Base-by-base conservation (phyloP, 2,797 vertebrate genomes). In the Falco novaeseelandiae region DNA sequence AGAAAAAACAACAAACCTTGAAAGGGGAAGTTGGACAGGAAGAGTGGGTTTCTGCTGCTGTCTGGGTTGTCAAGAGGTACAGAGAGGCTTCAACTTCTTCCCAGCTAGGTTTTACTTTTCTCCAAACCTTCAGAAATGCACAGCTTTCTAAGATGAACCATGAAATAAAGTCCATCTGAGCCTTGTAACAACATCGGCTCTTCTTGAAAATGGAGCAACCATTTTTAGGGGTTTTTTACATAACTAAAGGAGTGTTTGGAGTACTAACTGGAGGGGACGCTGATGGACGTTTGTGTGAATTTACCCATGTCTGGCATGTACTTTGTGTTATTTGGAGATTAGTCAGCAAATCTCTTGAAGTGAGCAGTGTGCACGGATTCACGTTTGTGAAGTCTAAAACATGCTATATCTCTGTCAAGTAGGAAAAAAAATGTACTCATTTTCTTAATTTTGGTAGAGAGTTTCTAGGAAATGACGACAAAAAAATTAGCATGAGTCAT, bases 21-120 rank as follows among this genome's bases (percentile, higher is more conserved):
- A 96, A 98, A 97, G 96, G 96, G 96, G 98, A 98, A 98, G 95
- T 92, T 15, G 13, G 62, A 57, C 90, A 95, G 96, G 97, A 98
- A 97, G 95, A 79, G 71, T 61, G 74, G 49, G 19, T 94, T 96
- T 95, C 96, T 97, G 89, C 83, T 97, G 96, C 80, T 91, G 85
- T 93, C 83, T 89, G 74, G 29, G 34, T 46, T 86, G 8, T 77
- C 79, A 36, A 46, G 44, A 77, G 74, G 57, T 48, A 80, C 36
- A 55, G 59, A 58, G 55, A 36, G 55, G 36, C 42, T 61, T 62
- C 61, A 65, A 2, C 30, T 77, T 71, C 27, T 70, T 92, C 86
- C 12, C 44, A 79, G 2, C 11, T 74, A 29, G 1, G 9, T 91
- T 94, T 87, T 78, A 17, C 12, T 92, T 62, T 44, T 85, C 34